A percentile compares a stretch with the other conserved stretches of the same genome.
These are phyloP conservation scores for Labeo rohita DNA, from an alignment of 2,113 vertebrate genomes.

Conservation along the genomic window DNA sequence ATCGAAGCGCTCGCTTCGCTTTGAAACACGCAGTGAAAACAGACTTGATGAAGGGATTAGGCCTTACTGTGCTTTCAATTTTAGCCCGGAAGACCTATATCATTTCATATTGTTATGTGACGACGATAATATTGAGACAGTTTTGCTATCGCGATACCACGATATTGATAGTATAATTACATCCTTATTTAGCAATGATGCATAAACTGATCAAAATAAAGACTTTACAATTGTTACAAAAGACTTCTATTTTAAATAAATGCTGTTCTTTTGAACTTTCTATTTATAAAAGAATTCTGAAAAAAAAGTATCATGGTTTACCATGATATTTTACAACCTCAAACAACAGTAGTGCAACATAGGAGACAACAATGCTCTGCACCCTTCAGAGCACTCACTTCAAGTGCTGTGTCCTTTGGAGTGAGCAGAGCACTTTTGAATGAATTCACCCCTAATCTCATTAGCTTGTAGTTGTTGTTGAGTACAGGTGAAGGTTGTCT, in stretches of 20 bases:
- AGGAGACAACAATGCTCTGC: background rate
- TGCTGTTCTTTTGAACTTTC: background rate
- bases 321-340: background rate
- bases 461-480: background rate
- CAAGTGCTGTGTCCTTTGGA: background rate
- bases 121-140: too few species aligned
- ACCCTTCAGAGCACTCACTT: background rate
- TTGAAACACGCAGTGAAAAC: too few species aligned
- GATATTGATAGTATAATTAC: too few species aligned
- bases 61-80: too few species aligned
- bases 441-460: background rate
- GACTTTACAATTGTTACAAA: too few species aligned
- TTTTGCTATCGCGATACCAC: too few species aligned
- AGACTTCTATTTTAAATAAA: background rate
- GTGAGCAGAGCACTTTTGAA: background rate
- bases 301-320: background rate
- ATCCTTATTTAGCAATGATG: too few species aligned
- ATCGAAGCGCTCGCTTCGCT: too few species aligned
- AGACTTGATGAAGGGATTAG: too few species aligned
- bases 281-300: background rate
- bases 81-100: too few species aligned
- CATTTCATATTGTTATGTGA: too few species aligned
- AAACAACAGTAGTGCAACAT: background rate
- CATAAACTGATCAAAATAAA: too few species aligned
- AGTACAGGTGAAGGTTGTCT: background rate